These are phyloP conservation scores for Patella vulgata DNA, from an alignment of 1,140 invertebrate species.

Conservation along the genomic window DNA sequence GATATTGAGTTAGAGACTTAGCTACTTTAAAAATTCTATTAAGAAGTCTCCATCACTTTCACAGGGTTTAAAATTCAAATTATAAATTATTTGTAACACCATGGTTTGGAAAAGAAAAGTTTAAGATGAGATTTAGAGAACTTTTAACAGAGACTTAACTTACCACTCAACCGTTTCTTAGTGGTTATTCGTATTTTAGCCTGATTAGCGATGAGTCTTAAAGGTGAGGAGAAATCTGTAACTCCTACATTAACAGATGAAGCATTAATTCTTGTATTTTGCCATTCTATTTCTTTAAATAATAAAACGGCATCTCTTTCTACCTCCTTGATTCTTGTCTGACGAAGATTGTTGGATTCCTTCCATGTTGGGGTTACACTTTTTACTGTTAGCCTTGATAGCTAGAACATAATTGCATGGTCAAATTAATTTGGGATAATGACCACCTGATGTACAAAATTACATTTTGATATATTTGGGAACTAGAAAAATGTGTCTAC, in stretches of 20 bases:
- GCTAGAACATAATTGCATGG: slow-evolving; percentile 70
- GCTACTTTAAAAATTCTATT: no score
- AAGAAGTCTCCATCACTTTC: background rate
- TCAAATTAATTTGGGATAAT: no score
- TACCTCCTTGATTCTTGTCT: slow-evolving; percentile 90
- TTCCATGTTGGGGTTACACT: slow-evolving; percentile 92
- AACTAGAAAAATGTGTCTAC: no score
- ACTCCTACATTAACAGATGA: slow-evolving; percentile 59
- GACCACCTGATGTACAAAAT: no score
- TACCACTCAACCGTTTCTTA: slow-evolving; percentile 91
- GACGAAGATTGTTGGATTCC: slow-evolving; percentile 79
- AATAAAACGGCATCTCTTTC: slow-evolving; percentile 89
- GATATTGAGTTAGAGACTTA: no score
- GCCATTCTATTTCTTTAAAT: slow-evolving; percentile 98
- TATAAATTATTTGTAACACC: no score
- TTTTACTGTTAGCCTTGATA: slow-evolving; percentile 90
- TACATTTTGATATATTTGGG: no score
- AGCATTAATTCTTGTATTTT: slow-evolving; percentile 93
- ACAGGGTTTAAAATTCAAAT: no score
- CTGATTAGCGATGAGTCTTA: slow-evolving; percentile 93
- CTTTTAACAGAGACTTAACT: no score
- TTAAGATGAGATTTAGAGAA: no score
- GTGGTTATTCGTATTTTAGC: slow-evolving; percentile 95
- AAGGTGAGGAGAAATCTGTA: slow-evolving; percentile 74
- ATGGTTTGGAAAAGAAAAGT: no score